Percentiles rank a stretch among this genome's conserved stretches.
Evolutionary conservation across 2,113 vertebrate genomes (phyloP).

Genomic region (Cryptotis parvus): DNA sequence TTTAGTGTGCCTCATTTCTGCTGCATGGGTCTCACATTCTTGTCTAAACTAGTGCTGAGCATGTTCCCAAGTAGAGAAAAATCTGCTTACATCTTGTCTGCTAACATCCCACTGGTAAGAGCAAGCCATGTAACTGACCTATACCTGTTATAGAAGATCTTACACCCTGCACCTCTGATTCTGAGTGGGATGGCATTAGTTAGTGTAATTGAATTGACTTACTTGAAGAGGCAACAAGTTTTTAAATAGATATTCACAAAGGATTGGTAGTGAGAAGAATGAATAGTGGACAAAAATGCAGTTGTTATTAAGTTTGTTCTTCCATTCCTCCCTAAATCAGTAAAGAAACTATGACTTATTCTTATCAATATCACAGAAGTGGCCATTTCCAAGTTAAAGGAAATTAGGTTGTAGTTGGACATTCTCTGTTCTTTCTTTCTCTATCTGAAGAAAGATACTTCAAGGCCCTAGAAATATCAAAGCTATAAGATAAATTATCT

Average conservation of each 20-base stretch:
- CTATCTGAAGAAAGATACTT: neutral
- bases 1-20: conserved; percentile 10
- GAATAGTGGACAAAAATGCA: neutral
- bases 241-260: neutral
- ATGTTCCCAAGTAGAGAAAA: neutral
- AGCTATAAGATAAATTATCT: neutral
- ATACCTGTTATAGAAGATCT: neutral
- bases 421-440: neutral
- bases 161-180: neutral
- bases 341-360: neutral
- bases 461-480: neutral
- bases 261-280: neutral
- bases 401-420: neutral
- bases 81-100: neutral
- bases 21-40: neutral
- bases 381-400: neutral
- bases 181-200: neutral
- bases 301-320: neutral
- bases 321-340: neutral
- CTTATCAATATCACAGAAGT: neutral
- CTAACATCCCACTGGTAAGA: neutral
- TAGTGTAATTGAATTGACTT: neutral
- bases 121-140: neutral
- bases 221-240: neutral
- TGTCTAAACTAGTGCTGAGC: neutral